A percentile compares a stretch with the other conserved stretches of the same genome.
Conservation (phyloP, 2,888 invertebrate species). For the Acanthococcus lagerstroemiae region DNA sequence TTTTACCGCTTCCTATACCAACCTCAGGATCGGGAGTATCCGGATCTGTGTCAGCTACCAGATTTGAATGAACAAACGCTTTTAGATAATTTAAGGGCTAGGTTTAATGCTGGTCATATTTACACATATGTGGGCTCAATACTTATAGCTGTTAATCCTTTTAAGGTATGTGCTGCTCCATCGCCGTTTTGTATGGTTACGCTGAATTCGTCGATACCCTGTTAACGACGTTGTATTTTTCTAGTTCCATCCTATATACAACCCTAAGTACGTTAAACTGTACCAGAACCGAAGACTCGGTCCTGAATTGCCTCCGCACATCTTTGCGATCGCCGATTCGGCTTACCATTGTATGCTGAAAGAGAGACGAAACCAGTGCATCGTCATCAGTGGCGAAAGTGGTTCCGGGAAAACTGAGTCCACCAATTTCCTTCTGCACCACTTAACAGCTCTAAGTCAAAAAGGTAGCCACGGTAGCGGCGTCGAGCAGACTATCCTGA, state of each 20-base stretch:
- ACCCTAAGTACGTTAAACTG: constrained; percentile 91
- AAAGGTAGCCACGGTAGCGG: constrained; percentile 89
- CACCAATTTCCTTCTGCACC: constrained; percentile 89
- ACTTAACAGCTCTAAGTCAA: constrained; percentile 86
- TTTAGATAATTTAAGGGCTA: constrained; percentile 75
- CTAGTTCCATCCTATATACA: constrained; percentile 89
- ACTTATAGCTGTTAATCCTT: constrained; percentile 86
- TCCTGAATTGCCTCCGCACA: constrained; percentile 87
- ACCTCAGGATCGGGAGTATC: constrained; percentile 86
- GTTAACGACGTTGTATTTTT: constrained; percentile 39
- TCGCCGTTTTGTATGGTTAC: neutral
- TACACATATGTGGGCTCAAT: constrained; percentile 95
- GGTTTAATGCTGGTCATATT: constrained; percentile 85
- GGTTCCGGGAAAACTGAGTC: constrained; percentile 96
- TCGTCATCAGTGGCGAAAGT: constrained; percentile 90
- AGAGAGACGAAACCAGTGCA: constrained; percentile 81
- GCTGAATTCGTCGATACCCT: too few species aligned
- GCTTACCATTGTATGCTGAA: constrained; percentile 91
- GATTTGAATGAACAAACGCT: constrained; percentile 89
- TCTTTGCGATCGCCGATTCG: constrained; percentile 90
- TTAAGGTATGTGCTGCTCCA: constrained; percentile 49
- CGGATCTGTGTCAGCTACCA: constrained; percentile 88
- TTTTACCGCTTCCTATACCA: constrained; percentile 84
- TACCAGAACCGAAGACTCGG: constrained; percentile 88
- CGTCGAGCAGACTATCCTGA: constrained; percentile 92